Evolutionary conservation across 2,113 vertebrate species (phyloP), one percentile per base, ranked within the genome.

Genomic region (Gopherus flavomarginatus): DNA sequence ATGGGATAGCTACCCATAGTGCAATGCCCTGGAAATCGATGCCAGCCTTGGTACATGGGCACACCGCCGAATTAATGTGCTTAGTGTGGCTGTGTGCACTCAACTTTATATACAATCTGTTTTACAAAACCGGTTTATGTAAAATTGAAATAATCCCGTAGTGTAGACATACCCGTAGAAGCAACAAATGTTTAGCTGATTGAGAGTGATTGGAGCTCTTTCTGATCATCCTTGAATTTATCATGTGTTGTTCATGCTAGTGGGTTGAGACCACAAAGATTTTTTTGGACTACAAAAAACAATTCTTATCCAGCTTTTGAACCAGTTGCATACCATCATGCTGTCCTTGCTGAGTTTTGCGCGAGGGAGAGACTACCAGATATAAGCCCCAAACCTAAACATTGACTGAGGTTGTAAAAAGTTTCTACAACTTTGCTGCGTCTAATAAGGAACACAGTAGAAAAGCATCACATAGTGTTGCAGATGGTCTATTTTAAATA

Each of bases 181-280:
- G 42, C 82, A 80, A 50, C 56, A 49, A 92, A 93, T 85, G 92
- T 97, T 97, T 85, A 85, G 87, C 97, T 59, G 84, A 31, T 26
- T 79, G 85, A 90, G 81, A 26, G 17, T 94, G 97, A 91, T 42
- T 83, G 86, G 81, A 94, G 35, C 10, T 95, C 89, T 96, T 91
- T 50, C 75, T 95, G 26, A 72, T 94, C 85, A 90, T 93, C 54
- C 49, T 52, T 88, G 57, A 56, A 85, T 90, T 88, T 53, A 92
- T 77, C 52, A 6, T 3, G 0, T 85, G 49, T 75, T 50, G 35
- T 80, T 96, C 12, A 4, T 88, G 50, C 54, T 96, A 88, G 87
- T 80, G 86, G n/a, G 78, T 53, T 92, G 62, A 90, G 85, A 94
- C 57, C 85, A 91, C 88, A 88, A 81, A 93, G 50, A 88, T 91